Percentiles rank a stretch among this genome's conserved stretches.
Evolutionary conservation across 2,113 vertebrate genomes (phyloP).

Genomic region (Coturnix japonica): DNA sequence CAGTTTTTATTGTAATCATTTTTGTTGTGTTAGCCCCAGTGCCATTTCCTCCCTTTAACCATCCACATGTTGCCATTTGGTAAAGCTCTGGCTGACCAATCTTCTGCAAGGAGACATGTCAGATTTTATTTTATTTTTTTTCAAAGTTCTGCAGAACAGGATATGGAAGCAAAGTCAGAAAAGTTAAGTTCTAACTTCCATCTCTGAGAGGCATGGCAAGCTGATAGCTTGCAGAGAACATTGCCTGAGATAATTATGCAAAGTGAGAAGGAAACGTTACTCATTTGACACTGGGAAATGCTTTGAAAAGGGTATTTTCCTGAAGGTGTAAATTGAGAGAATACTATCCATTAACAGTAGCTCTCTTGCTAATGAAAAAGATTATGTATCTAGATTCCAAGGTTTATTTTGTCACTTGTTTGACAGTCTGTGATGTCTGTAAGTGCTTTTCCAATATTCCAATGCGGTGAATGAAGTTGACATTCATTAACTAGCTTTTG

Average conservation of each 20-base stretch:
- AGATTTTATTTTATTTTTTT: not conserved
- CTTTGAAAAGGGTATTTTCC: conserved; percentile 45
- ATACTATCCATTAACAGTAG: conserved; percentile 22
- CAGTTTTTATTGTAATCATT: not conserved
- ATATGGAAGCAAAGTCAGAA: not conserved
- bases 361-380: conserved; percentile 33
- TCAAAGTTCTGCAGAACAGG: not conserved
- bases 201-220: not conserved
- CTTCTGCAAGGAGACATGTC: not conserved
- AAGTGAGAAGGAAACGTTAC: not conserved
- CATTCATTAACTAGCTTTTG: conserved; percentile 41
- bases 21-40: not conserved
- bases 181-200: not conserved
- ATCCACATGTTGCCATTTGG: not conserved
- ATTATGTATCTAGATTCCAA: conserved; percentile 19
- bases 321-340: conserved; percentile 7
- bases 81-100: not conserved
- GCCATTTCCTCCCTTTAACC: not conserved
- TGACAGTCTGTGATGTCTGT: conserved; percentile 30
- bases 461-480: conserved; percentile 34
- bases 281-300: conserved; percentile 7
- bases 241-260: not conserved
- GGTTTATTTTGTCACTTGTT: conserved; percentile 59
- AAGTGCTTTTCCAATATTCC: conserved; percentile 63
- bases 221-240: not conserved